These are phyloP conservation scores for Typhlomys cinereus DNA, from an alignment of 2,113 vertebrate genomes.

Conservation along the genomic window DNA sequence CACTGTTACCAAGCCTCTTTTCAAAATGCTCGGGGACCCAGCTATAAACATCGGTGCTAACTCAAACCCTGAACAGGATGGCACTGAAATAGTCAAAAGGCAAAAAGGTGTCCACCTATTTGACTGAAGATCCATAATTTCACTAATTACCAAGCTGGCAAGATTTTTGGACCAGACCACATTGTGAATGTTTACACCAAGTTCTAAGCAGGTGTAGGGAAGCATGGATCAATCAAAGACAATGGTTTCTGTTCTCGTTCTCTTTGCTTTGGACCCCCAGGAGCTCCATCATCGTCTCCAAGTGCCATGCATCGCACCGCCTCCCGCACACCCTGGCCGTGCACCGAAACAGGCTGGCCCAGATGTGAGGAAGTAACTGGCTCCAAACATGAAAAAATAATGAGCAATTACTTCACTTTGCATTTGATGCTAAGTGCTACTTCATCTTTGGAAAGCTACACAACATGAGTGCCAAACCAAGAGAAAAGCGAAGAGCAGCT, in stretches of 20 bases:
- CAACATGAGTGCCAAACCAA: rapidly evolving
- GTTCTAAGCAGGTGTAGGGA: not conserved
- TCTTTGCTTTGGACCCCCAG: too few species aligned
- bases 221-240: not conserved
- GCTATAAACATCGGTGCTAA: not conserved
- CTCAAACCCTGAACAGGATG: not conserved
- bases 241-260: not conserved
- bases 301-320: not conserved
- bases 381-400: not conserved
- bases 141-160: not conserved
- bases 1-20: rapidly evolving
- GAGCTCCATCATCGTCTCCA: rapidly evolving
- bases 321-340: not conserved
- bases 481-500: not conserved
- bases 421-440: not conserved
- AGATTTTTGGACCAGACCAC: not conserved
- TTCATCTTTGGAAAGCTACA: not conserved
- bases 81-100: not conserved
- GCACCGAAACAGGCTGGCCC: not conserved
- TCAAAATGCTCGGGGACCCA: not conserved
- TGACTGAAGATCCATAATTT: not conserved
- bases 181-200: not conserved
- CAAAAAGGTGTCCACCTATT: not conserved
- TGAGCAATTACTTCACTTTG: not conserved
- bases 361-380: not conserved